Percentiles rank a stretch among this genome's conserved stretches.
phyloP scores from a whole-genome alignment of 2,113 vertebrate genomes.

The Nibea albiflora region DNA sequence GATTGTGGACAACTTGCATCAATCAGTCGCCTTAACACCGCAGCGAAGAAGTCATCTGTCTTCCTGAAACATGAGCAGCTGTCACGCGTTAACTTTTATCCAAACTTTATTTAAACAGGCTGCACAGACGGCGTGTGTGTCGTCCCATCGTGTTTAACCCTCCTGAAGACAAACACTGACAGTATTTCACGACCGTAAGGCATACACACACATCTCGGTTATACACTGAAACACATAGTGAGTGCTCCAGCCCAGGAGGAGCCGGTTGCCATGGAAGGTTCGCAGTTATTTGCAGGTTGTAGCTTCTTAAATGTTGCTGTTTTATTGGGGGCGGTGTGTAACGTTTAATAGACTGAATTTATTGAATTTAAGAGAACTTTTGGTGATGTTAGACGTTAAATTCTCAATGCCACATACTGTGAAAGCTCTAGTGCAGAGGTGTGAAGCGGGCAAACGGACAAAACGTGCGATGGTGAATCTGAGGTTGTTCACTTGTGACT shows the following conservation, averaged over 20 bases:
- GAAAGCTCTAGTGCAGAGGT: neutral
- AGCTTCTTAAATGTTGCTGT: neutral
- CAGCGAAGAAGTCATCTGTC: neutral
- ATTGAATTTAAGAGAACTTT: no score
- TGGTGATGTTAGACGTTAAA: no score
- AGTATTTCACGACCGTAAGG: neutral
- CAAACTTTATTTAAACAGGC: neutral
- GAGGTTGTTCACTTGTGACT: neutral
- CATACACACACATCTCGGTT: neutral
- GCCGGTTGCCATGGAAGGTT: neutral
- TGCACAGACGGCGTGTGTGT: neutral
- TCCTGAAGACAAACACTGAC: no score
- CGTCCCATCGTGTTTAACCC: neutral
- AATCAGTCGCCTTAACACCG: slow-evolving; percentile 36
- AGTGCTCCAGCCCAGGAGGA: neutral
- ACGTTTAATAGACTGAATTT: neutral
- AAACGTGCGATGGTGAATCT: neutral
- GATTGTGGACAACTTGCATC: slow-evolving; percentile 30
- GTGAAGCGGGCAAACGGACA: no score
- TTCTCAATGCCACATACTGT: no score
- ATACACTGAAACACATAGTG: neutral
- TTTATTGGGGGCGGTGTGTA: neutral
- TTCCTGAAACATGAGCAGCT: neutral
- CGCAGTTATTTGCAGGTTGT: neutral
- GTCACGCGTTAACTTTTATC: neutral